Evolutionary conservation across 1,140 invertebrate species (phyloP).

Genomic region (Stegodyphus mimosarum): DNA sequence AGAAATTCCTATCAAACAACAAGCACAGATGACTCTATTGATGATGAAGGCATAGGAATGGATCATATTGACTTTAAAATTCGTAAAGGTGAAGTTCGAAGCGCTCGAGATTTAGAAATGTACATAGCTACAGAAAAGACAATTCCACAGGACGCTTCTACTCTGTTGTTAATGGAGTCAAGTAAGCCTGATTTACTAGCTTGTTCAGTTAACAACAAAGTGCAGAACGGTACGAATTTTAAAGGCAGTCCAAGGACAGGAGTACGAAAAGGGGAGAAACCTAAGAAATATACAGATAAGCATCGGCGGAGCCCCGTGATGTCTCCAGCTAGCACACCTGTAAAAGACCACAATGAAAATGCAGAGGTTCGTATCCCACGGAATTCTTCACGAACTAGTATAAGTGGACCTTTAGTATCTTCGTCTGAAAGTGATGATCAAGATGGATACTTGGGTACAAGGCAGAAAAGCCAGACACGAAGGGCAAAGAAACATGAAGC

Average conservation of each 20-base stretch:
- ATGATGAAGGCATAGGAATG: constrained; percentile 76
- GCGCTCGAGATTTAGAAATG: constrained; percentile 76
- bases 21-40: constrained; percentile 76
- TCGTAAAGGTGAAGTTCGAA: constrained; percentile 74
- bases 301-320: constrained; percentile 30
- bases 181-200: constrained; percentile 19
- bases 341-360: constrained; percentile 28
- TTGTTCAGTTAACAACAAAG: constrained; percentile 12
- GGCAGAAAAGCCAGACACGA: constrained; percentile 28
- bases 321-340: constrained; percentile 35
- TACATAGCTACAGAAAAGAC: constrained; percentile 70
- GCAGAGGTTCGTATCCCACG: constrained; percentile 17
- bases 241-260: constrained; percentile 32
- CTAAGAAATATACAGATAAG: constrained; percentile 21
- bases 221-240: not conserved
- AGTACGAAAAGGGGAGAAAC: constrained; percentile 30
- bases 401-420: constrained; percentile 30
- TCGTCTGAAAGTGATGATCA: constrained; percentile 48
- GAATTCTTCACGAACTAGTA: constrained; percentile 44
- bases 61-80: constrained; percentile 69
- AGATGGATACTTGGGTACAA: constrained; percentile 11
- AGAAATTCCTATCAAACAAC: constrained; percentile 54
- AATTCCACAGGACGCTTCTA: not conserved
- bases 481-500: constrained; percentile 36
- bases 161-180: constrained; percentile 25